These are phyloP conservation scores for Odontophorus gujanensis DNA, from an alignment of 2,113 vertebrate species.

Conservation along the genomic window DNA sequence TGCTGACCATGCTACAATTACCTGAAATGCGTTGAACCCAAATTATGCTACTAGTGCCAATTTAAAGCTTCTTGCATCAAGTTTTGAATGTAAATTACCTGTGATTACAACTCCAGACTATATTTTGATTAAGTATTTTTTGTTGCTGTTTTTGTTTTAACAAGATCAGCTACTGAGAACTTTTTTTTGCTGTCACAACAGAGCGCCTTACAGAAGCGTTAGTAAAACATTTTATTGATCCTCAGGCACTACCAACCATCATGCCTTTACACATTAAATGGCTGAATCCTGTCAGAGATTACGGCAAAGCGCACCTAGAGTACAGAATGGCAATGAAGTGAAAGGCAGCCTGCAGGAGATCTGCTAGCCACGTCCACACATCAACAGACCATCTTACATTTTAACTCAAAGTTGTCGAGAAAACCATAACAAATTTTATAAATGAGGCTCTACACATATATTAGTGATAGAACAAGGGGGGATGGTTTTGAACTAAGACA, in stretches of 20 bases:
- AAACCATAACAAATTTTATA: background rate
- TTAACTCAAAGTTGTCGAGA: background rate
- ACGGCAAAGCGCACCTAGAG: background rate
- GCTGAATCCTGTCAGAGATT: background rate
- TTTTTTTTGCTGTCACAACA: background rate
- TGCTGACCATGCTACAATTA: background rate
- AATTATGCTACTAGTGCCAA: background rate
- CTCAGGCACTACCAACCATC: slow-evolving; percentile 10
- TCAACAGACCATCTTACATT: background rate
- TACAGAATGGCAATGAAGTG: background rate
- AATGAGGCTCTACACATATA: background rate
- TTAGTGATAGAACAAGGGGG: no score
- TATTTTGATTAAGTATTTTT: background rate
- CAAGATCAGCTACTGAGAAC: background rate
- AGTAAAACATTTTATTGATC: background rate
- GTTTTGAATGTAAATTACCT: background rate
- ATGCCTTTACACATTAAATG: background rate
- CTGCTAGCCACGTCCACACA: background rate
- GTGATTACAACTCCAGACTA: background rate
- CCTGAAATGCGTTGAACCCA: background rate
- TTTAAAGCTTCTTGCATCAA: background rate
- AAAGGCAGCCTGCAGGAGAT: background rate
- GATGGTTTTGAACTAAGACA: no score
- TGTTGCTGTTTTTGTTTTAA: background rate
- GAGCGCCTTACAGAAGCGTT: background rate